Percentiles rank a stretch among this genome's conserved stretches.
Evolutionary conservation across 1,140 invertebrate genomes (phyloP).

Genomic region (Hylaeus volcanicus): DNA sequence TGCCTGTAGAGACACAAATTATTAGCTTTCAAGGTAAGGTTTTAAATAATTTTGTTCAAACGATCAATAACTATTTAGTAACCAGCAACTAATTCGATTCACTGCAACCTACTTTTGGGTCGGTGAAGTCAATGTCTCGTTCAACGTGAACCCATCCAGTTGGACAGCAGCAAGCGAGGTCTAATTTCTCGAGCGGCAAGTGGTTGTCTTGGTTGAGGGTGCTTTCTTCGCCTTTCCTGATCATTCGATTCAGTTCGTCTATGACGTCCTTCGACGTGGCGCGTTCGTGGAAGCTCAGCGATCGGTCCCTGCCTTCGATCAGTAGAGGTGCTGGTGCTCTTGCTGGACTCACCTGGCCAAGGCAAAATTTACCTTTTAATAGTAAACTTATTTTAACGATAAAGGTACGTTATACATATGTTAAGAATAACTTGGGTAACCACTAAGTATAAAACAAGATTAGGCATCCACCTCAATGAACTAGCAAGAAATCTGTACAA

Average conservation of each 20-base stretch:
- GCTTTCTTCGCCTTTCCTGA: constrained; percentile 82
- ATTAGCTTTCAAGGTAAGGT: background rate
- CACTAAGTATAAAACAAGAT: too few species aligned
- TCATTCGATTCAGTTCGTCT: constrained; percentile 88
- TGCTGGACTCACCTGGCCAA: constrained; percentile 70
- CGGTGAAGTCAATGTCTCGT: constrained; percentile 87
- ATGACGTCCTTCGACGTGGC: constrained; percentile 89
- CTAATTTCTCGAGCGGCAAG: constrained; percentile 77
- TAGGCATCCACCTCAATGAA: too few species aligned
- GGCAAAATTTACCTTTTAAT: background rate
- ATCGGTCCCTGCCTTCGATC: constrained; percentile 72
- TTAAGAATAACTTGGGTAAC: too few species aligned
- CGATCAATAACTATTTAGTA: too few species aligned
- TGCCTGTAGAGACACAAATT: constrained; percentile 79
- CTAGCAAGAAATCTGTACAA: too few species aligned
- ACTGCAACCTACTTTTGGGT: constrained; percentile 84
- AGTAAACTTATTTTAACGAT: too few species aligned
- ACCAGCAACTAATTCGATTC: too few species aligned
- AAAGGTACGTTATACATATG: too few species aligned
- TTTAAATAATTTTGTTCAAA: too few species aligned
- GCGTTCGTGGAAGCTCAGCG: constrained; percentile 85
- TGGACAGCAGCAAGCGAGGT: constrained; percentile 85
- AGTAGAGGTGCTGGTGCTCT: constrained; percentile 71
- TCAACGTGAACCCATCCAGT: constrained; percentile 90
- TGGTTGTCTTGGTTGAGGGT: constrained; percentile 65